Base-by-base conservation (phyloP, 2,797 vertebrate genomes). In the Gymnopithys bicolor region DNA sequence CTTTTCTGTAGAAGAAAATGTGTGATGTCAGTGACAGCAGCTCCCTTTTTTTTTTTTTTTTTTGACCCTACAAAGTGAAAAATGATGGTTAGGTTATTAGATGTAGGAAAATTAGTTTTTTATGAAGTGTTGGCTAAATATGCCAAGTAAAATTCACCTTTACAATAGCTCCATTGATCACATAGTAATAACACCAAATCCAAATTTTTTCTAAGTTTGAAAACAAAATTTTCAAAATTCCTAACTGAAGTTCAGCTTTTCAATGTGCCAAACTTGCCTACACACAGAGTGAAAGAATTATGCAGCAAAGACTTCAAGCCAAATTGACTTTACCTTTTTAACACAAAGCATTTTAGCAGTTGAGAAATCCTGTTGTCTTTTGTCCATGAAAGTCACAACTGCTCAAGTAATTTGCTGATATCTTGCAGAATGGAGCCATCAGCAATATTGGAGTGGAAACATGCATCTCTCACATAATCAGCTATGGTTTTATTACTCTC, bases 1-100 rank as follows among this genome's bases (percentile, higher is more conserved):
- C 70, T 96, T 97, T 97, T 98, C 98, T 98, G 98, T 97, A 98
- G 96, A 92, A 93, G 87, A 96, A 97, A 98, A 97, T 96, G 96
- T 96, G 84, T 97, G 91, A 94, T 97, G 96, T 98, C 97, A 97
- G 95, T 98, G 98, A 97, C 95, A 98, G 95, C 80, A 87, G 89
- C 87, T 96, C 94, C 96, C 96, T 87, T 39, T 51, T 59, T 75
- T 35, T 35, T 35, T n/a, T n/a, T n/a, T 35, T 35, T 35, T 93
- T 97, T 51, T 43, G n/a, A 78, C 41, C n/a, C 45, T 63, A 56
- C 28, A 83, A 86, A 77, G 35, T 84, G 70, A 82, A 89, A 94
- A 73, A 66, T 39, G 24, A 13, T 75, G 24, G 19, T 71, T 92
- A 63, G 45, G 60, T 53, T 27, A 75, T 87, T 88, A 80, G 41